Evolutionary conservation across 2,888 invertebrate species (phyloP), one percentile per base, ranked within the genome.

Genomic region (Macrosoma leucophasiata): DNA sequence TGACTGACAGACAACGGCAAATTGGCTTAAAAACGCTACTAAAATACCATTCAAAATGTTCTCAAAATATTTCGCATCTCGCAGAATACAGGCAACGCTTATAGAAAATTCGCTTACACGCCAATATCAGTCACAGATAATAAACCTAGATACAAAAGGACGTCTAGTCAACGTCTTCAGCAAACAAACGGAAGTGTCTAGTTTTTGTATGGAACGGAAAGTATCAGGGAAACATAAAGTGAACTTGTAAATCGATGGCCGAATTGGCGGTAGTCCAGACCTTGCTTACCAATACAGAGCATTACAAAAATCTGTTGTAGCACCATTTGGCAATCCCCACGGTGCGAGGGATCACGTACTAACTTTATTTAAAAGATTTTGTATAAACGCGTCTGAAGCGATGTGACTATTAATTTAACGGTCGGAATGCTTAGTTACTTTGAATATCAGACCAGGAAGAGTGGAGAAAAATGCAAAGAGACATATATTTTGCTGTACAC

Each of bases 271-370:
- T 29, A 36, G 58, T 69, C 79, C 81, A 81, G 69, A 73, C 73
- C 74, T 54, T 69, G 63, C 66, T 76, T 70, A 77, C 78, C 78
- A 76, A 75, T 73, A 76, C 69, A 64, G 74, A 70, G 59, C 78
- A 75, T 81, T 78, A 77, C 74, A 78, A 79, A 79, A 81, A 79
- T 81, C 76, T 79, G 81, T 79, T 81, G 79, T 76, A 68, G 62
- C 64, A 64, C 71, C 72, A 74, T 78, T 81, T 79, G 79, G 78
- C 79, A 77, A 61, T 55, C 52, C 52, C 51, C 50, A 41, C 56
- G 51, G 48, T 48, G 50, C 52, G 43, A 52, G 52, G 58, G 64
- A 64, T 72, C 77, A 75, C 77, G 77, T 78, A 69, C 65, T 52
- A 54, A 65, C 66, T 71, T 75, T 77, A 75, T 78, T 77, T 75